Conservation (phyloP, 2,888 invertebrate genomes). For the Ectemnius lituratus region DNA sequence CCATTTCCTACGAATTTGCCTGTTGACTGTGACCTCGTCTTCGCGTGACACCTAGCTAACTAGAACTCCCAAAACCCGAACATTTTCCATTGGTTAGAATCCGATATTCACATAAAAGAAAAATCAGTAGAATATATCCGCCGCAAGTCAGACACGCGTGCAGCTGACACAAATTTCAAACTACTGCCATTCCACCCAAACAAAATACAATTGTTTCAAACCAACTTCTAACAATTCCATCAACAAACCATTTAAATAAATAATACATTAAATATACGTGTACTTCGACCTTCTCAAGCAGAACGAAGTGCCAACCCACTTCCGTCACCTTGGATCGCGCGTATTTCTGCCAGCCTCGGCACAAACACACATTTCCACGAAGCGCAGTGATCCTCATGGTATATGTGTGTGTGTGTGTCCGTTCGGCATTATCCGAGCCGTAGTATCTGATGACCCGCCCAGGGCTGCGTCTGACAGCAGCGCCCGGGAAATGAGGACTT, state of each 20-base stretch:
- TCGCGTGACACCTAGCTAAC: neutral
- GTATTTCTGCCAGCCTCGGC: neutral
- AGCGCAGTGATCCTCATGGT: constrained; percentile 15
- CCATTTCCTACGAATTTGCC: constrained; percentile 58
- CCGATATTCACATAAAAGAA: neutral
- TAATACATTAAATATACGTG: too few species aligned
- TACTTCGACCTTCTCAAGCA: too few species aligned
- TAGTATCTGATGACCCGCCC: constrained; percentile 76
- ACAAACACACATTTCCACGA: constrained; percentile 1
- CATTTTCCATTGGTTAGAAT: too few species aligned
- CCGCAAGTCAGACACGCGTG: too few species aligned
- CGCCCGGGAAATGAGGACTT: constrained; percentile 74
- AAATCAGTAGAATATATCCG: constrained; percentile 7
- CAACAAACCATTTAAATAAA: too few species aligned
- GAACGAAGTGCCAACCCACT: constrained; percentile 14
- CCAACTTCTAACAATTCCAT: too few species aligned
- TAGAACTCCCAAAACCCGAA: too few species aligned
- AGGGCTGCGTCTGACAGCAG: constrained; percentile 75
- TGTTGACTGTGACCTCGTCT: constrained; percentile 52
- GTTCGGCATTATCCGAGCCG: constrained; percentile 71
- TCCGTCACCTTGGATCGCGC: constrained; percentile 30
- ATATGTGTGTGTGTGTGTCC: constrained; percentile 58
- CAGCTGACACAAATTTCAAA: too few species aligned
- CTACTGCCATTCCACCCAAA: too few species aligned
- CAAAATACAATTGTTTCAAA: too few species aligned